Evolutionary conservation across 2,888 invertebrate genomes (phyloP), one percentile per base, ranked within the genome.

Genomic region (Apeira syringaria): DNA sequence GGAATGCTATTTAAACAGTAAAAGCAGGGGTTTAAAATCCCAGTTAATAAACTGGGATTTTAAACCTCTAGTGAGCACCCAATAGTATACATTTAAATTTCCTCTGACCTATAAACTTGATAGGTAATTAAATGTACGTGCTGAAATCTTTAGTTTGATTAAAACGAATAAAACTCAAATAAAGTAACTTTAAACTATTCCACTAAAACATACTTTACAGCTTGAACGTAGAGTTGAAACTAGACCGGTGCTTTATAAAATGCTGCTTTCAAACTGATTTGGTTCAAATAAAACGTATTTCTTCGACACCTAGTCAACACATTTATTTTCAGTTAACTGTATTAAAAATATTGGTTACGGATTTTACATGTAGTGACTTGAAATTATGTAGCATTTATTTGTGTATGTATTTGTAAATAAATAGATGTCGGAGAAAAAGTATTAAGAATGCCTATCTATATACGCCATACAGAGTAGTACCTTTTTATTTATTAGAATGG

Each of bases 91-190:
- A 42, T 31, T 42, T 36, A 22, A 37, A 43, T 43, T 37, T 36
- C 27, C 12, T 12, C 11, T 34, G 44, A 51, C 53, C 51, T 45
- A 51, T 49, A 53, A 52, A 53, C 33, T 48, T 50, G 33, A 52
- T 47, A 47, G 51, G 48, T 45, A 56, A 56, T 57, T 50, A 54
- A 42, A 31, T 35, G 12, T 44, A 56, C 50, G 56, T 50, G 54
- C 46, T 52, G 47, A 52, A 54, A 54, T 49, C 43, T 47, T 57
- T 45, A 46, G 47, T 50, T 50, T 45, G 47, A 53, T 54, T 53
- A 50, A 48, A 52, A 46, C 42, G 44, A 50, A 50, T 48, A 48
- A 51, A 47, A 50, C 22, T 20, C 24, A 10, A 37, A 37, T 37
- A 34, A 44, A 44, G 24, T 32, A n/a, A 20, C 11, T 10, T 5